Conservation (phyloP, 53 echinoderm and acorn worm species). For the Astropecten irregularis region DNA sequence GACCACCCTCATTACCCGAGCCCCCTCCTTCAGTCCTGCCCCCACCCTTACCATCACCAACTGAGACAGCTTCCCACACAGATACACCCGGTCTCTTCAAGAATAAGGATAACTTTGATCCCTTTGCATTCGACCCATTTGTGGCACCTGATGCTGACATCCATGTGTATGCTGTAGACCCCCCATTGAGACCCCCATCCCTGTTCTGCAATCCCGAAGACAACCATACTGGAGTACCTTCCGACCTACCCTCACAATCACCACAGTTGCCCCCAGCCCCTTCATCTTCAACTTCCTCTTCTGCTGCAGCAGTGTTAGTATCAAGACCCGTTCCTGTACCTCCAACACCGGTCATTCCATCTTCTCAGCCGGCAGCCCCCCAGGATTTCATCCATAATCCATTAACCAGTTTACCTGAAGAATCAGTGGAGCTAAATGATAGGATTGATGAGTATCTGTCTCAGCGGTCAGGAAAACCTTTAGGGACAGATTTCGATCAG, state of each 20-base stretch:
- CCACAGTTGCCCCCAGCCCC: not conserved
- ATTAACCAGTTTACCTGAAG: not conserved
- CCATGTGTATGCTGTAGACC: not conserved
- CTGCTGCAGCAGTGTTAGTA: not conserved
- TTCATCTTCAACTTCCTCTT: not conserved
- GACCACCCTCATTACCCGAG: not conserved
- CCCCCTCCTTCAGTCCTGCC: not conserved
- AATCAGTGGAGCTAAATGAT: not conserved
- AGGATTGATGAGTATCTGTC: not conserved
- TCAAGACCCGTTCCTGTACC: constrained; percentile 49
- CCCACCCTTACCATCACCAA: not conserved
- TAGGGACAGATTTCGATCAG: not conserved
- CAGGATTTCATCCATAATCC: not conserved
- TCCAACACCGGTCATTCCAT: not conserved
- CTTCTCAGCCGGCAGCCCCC: not conserved
- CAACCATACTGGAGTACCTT: not conserved
- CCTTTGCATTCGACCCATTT: constrained; percentile 25
- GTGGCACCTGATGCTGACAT: not conserved
- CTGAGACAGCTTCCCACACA: not conserved
- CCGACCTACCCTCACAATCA: not conserved
- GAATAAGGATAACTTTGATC: not conserved
- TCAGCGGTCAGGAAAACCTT: no score
- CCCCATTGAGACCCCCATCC: constrained; percentile 22
- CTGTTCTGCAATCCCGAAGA: constrained; percentile 36
- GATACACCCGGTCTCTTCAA: no score